phyloP scores from a whole-genome alignment of 1,140 invertebrate genomes.

The Penaeus chinensis region DNA sequence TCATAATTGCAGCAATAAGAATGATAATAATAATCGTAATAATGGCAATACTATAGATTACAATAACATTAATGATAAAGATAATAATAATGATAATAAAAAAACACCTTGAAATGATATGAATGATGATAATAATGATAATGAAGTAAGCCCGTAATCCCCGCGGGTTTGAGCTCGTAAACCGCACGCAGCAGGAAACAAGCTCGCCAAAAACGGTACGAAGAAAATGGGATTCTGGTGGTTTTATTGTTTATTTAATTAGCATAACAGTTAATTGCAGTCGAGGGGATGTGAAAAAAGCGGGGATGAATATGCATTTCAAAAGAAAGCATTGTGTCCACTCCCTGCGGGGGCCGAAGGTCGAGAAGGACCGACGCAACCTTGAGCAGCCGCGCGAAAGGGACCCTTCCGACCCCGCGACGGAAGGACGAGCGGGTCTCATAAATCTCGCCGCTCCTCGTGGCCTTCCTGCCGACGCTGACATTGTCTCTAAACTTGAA shows the following conservation, averaged over 20 bases:
- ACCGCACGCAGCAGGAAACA: constrained; percentile 3
- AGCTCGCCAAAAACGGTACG: constrained; percentile 3
- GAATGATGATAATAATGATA: no score
- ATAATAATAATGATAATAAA: no score
- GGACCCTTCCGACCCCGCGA: not conserved
- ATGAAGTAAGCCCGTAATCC: no score
- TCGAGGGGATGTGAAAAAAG: constrained; percentile 23
- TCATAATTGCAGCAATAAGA: no score
- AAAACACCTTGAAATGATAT: no score
- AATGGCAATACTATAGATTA: no score
- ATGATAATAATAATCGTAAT: no score
- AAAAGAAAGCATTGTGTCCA: constrained; percentile 13
- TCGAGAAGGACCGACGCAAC: not conserved
- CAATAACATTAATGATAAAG: no score
- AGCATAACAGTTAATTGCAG: constrained; percentile 27
- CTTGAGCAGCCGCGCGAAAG: not conserved
- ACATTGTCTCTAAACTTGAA: constrained; percentile 29
- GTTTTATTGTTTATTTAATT: constrained; percentile 23
- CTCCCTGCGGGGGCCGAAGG: not conserved
- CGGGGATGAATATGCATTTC: constrained; percentile 17
- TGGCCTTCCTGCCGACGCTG: not conserved
- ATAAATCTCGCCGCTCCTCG: not conserved
- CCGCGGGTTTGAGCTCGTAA: not conserved
- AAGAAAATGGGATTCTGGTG: constrained; percentile 19
- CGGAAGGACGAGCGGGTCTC: not conserved